phyloP scores from a whole-genome alignment of 2,113 vertebrate genomes.

The Amblyornis subalaris region DNA sequence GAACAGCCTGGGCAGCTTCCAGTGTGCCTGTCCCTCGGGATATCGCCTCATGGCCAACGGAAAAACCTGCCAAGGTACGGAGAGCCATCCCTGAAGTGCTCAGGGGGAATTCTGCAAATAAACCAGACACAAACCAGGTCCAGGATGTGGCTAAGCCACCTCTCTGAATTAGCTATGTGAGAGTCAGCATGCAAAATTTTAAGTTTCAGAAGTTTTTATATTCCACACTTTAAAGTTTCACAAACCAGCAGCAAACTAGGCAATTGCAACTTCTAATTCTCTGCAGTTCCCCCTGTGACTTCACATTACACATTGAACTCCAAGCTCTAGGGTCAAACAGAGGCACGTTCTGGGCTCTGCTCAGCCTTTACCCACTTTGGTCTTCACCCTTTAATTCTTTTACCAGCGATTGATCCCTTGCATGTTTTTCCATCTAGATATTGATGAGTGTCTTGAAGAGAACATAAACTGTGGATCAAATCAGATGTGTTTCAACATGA shows the following conservation, averaged over 20 bases:
- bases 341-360: background rate
- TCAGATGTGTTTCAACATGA: constrained; percentile 95
- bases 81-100: background rate
- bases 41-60: constrained; percentile 89
- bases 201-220: background rate
- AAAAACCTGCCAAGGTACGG: constrained; percentile 92
- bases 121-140: background rate
- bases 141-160: rapidly evolving
- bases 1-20: constrained; percentile 89
- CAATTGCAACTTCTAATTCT: background rate
- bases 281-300: background rate
- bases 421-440: constrained; percentile 69
- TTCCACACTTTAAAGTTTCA: background rate
- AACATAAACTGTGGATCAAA: constrained; percentile 87
- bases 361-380: background rate
- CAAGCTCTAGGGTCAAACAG: background rate
- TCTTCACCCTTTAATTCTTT: background rate
- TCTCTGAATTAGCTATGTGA: background rate
- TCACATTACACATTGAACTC: background rate
- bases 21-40: constrained; percentile 86
- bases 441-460: constrained; percentile 91
- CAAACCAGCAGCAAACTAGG: background rate
- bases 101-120: background rate
- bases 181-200: background rate
- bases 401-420: background rate